Percentiles rank a stretch among this genome's conserved stretches.
phyloP scores from a whole-genome alignment of 2,888 invertebrate species.

The Drosophila greeni region DNA sequence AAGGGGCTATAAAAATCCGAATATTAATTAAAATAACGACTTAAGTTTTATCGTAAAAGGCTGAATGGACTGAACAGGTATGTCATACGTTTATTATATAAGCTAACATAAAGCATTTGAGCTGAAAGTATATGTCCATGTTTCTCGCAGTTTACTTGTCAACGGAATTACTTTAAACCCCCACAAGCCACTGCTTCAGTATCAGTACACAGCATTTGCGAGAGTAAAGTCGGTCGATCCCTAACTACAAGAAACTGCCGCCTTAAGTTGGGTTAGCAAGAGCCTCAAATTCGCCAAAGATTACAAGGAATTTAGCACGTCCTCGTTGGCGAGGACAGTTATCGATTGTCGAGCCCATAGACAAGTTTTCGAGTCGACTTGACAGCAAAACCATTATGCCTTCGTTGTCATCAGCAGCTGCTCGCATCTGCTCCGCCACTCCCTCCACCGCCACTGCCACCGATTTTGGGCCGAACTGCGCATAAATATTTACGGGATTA shows the following conservation, averaged over 20 bases:
- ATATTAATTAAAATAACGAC: not conserved
- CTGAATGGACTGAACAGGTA: not conserved
- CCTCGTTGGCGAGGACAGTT: conserved; percentile 6
- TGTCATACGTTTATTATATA: not conserved
- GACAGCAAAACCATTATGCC: conserved; percentile 28
- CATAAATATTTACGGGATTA: conserved; percentile 58
- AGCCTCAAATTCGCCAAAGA: conserved; percentile 8
- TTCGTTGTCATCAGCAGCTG: conserved; percentile 35
- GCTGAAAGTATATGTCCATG: not conserved
- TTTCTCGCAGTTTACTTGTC: not conserved
- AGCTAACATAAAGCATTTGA: not conserved
- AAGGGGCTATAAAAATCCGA: not conserved
- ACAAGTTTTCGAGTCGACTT: conserved; percentile 33
- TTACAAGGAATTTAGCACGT: conserved; percentile 30
- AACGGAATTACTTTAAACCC: not conserved
- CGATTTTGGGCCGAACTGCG: conserved; percentile 31
- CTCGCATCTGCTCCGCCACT: conserved; percentile 1
- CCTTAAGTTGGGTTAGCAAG: conserved; percentile 3
- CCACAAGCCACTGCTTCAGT: not conserved
- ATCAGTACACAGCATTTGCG: conserved; percentile 1
- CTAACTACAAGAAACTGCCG: not conserved
- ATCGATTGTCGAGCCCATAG: conserved; percentile 27
- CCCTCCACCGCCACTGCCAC: conserved; percentile 5
- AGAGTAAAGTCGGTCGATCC: not conserved
- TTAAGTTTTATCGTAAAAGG: not conserved